Evolutionary conservation across 2,888 invertebrate species (phyloP).

Genomic region (Cosmia pyralina): DNA sequence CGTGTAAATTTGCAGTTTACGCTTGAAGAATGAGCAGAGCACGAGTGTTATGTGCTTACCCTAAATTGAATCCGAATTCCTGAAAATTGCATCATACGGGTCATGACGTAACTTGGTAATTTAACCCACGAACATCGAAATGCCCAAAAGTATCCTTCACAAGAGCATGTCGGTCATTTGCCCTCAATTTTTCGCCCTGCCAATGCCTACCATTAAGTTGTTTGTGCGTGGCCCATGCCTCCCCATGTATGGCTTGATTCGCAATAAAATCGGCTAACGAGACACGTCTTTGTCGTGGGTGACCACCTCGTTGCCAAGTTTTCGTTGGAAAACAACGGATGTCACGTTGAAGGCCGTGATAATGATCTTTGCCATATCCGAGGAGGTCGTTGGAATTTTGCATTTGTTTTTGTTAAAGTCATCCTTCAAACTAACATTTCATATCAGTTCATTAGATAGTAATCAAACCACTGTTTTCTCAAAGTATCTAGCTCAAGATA

Average conservation of each 20-base stretch:
- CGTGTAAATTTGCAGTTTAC: conserved; percentile 54
- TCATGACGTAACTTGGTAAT: conserved; percentile 51
- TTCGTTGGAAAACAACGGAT: conserved; percentile 79
- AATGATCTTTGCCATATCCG: conserved; percentile 75
- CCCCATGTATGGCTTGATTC: conserved; percentile 77
- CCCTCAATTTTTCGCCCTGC: conserved; percentile 72
- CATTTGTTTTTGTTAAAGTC: conserved; percentile 68
- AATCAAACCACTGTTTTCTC: conserved; percentile 36
- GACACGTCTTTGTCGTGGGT: conserved; percentile 84
- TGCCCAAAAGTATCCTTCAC: conserved; percentile 57
- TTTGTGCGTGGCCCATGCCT: conserved; percentile 72
- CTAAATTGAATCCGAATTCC: conserved; percentile 57
- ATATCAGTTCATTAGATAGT: conserved; percentile 31
- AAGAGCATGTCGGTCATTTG: conserved; percentile 69
- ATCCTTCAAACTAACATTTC: conserved; percentile 45
- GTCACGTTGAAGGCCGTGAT: conserved; percentile 80
- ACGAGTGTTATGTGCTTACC: conserved; percentile 46
- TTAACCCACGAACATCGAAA: conserved; percentile 45
- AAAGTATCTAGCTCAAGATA: conserved; percentile 22
- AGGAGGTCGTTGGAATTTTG: conserved; percentile 67
- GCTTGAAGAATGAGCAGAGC: conserved; percentile 36
- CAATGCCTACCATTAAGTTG: conserved; percentile 70
- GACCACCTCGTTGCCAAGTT: conserved; percentile 76
- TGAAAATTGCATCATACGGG: conserved; percentile 55
- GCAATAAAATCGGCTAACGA: conserved; percentile 79